Conservation (phyloP, 2,888 invertebrate species). For the Stegana nigrithorax region DNA sequence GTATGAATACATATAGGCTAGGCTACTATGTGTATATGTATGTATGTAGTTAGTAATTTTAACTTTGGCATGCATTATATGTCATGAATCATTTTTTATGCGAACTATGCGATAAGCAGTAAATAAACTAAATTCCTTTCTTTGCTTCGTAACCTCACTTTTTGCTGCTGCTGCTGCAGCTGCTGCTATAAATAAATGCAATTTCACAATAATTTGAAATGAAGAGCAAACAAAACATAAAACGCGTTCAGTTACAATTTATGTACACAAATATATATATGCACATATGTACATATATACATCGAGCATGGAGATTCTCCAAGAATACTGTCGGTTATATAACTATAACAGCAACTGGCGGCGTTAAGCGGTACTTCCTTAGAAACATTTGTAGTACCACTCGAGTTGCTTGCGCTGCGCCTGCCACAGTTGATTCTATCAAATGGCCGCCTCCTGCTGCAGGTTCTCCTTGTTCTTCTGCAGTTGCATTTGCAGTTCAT, state of each 20-base stretch:
- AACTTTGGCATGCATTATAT: slow-evolving; percentile 67
- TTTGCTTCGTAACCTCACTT: background rate
- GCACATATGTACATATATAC: background rate
- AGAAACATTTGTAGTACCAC: slow-evolving; percentile 66
- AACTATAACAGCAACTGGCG: slow-evolving; percentile 14
- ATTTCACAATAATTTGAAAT: background rate
- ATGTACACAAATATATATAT: background rate
- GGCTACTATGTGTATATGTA: background rate
- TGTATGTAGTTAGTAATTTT: slow-evolving; percentile 28
- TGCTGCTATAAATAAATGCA: background rate
- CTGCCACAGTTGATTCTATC: slow-evolving; percentile 76
- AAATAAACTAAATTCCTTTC: background rate
- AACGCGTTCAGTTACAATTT: background rate
- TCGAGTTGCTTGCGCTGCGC: slow-evolving; percentile 70
- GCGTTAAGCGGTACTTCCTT: slow-evolving; percentile 24
- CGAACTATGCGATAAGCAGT: background rate
- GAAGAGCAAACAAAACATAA: background rate
- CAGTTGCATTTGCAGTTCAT: slow-evolving; percentile 49
- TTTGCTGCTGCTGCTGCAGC: too few relatives aligned
- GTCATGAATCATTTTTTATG: slow-evolving; percentile 47
- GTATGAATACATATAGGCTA: background rate
- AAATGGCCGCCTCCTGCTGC: slow-evolving; percentile 67
- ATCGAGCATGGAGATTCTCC: slow-evolving; percentile 39
- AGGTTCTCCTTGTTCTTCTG: slow-evolving; percentile 68
- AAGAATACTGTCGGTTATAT: slow-evolving; percentile 35